Conservation (phyloP, 2,113 vertebrate genomes). For the Oostethus manadensis region DNA sequence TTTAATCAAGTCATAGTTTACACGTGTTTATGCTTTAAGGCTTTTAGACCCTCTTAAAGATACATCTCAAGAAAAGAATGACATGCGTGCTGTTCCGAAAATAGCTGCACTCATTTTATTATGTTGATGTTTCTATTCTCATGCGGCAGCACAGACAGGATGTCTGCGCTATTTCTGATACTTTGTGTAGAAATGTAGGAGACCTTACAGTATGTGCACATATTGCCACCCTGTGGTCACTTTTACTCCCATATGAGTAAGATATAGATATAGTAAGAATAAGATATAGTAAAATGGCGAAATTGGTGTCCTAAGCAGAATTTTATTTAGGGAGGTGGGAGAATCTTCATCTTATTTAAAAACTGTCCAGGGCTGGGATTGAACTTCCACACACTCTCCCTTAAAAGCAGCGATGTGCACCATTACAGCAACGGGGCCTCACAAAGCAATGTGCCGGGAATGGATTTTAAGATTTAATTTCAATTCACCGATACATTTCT, state of each 20-base stretch:
- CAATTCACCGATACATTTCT: too few species aligned
- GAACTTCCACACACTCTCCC: too few species aligned
- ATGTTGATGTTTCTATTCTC: slow-evolving; percentile 29
- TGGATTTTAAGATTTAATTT: too few species aligned
- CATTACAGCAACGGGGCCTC: too few species aligned
- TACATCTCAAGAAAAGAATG: slow-evolving; percentile 5
- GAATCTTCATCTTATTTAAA: too few species aligned
- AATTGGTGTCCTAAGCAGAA: too few species aligned
- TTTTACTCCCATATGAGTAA: neutral
- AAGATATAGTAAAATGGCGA: too few species aligned
- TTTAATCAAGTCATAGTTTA: slow-evolving; percentile 35
- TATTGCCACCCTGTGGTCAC: slow-evolving; percentile 52
- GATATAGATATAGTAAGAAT: too few species aligned
- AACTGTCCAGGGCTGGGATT: too few species aligned
- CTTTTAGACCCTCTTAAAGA: slow-evolving; percentile 44
- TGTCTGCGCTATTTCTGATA: slow-evolving; percentile 1
- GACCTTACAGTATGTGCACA: slow-evolving; percentile 11
- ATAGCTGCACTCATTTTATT: slow-evolving; percentile 16
- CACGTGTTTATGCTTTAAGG: slow-evolving; percentile 44
- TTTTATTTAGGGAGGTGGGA: neutral
- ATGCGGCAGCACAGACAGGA: neutral
- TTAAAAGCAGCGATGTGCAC: too few species aligned
- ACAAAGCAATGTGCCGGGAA: too few species aligned
- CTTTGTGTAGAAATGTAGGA: slow-evolving; percentile 2
- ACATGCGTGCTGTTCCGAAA: slow-evolving; percentile 8